These are phyloP conservation scores for Onthophagus taurus DNA, from an alignment of 1,140 invertebrate genomes.

Conservation along the genomic window DNA sequence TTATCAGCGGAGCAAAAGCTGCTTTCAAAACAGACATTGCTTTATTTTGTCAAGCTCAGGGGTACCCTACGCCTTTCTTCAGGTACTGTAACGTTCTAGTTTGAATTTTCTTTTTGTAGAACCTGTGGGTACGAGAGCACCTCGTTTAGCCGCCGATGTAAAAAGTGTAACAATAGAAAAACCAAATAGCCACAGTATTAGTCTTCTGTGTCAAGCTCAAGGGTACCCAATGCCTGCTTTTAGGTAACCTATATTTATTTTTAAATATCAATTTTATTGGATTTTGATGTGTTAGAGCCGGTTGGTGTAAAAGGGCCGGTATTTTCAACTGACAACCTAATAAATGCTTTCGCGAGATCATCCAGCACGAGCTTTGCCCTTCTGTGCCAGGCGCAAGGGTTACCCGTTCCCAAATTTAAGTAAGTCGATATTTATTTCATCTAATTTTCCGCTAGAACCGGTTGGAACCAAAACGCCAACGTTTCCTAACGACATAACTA, in stretches of 20 bases:
- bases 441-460: constrained; percentile 43
- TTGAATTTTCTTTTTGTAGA: constrained; percentile 43
- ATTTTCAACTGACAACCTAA: constrained; percentile 31
- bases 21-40: constrained; percentile 40
- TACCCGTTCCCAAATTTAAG: constrained; percentile 64
- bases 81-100: constrained; percentile 7
- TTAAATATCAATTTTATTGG: neutral
- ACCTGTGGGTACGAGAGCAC: constrained; percentile 58
- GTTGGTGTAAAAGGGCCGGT: constrained; percentile 41
- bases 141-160: constrained; percentile 33
- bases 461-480: constrained; percentile 57
- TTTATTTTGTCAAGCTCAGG: constrained; percentile 52
- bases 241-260: constrained; percentile 33
- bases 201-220: constrained; percentile 56
- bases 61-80: constrained; percentile 36
- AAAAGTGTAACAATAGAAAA: constrained; percentile 40
- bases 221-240: constrained; percentile 45
- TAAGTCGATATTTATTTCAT: constrained; percentile 25
- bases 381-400: constrained; percentile 66
- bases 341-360: constrained; percentile 24
- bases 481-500: constrained; percentile 49
- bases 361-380: constrained; percentile 43
- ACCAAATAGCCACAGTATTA: constrained; percentile 37
- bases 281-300: constrained; percentile 41
- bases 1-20: constrained; percentile 33